Evolutionary conservation across 1,140 invertebrate species (phyloP), one percentile per base, ranked within the genome.

Genomic region (Ooceraea biroi): DNA sequence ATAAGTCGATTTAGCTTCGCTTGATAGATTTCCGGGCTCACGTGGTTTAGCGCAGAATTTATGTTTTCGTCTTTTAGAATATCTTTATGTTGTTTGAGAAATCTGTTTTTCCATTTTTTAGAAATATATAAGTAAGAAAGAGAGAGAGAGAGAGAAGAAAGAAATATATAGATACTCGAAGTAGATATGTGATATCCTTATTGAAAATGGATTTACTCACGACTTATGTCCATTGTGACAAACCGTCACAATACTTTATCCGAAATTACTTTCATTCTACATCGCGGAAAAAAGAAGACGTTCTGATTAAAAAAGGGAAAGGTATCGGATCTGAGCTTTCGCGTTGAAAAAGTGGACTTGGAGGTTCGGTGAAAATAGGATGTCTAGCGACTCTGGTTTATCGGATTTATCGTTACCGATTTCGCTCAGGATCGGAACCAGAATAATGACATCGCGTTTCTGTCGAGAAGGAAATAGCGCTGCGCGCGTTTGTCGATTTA

Each of bases 361-460:
- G 44, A 52, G 36, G 44, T 44, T 7, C 25, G 50, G 52, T 50
- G 50, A 78, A 68, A 78, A 78, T 78, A 4, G 76, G 50, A 57
- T 55, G 46, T 77, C 60, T 52, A 46, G 74, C 71, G 65, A 71
- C 65, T 41, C 17, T 44, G 65, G 41, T 69, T 69, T 44, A 44
- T n/a, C 50, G 63, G 65, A 80, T 80, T 80, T 80, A 71, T 80
- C 65, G 65, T n/a, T 46, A 36, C 36, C 36, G 65, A 80, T 80
- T 77, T 77, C 74, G 30, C 66, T 77, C 65, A 50, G 52, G 65
- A 80, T 80, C 36, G 65, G 36, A 30, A 69, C 57, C 76, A 12
- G 44, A 22, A 71, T 50, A 58, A 46, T 44, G 66, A 80, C 52
- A 36, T 36, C 12, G 76, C 44, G 65, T 71, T 80, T 80, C 76